Base-by-base conservation (phyloP, 2,113 vertebrate genomes). In the Ptychochromis oligacanthus region DNA sequence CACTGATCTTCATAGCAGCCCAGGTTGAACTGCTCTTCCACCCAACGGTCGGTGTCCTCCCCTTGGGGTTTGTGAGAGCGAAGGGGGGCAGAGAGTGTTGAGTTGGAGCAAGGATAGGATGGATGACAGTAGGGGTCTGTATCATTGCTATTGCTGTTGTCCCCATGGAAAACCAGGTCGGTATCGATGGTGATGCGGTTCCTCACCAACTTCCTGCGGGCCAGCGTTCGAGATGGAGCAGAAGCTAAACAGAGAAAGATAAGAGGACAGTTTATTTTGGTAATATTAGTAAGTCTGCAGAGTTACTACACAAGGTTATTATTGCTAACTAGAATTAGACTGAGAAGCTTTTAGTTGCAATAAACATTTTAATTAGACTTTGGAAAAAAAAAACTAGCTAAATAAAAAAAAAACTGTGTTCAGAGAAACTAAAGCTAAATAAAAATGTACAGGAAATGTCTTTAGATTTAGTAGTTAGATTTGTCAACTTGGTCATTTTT, bases 1-100 rank as follows among this genome's bases (percentile, higher is more conserved):
- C 95, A 96, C 78, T 96, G 97, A 84, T 96, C 96, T 81, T 98
- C 97, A 18, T 97, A 99, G 88, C 93, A 90, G 46, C 95, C 96
- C 79, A 99, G 95, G 91, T 99, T 97, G 52, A 99, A 99, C 94
- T 98, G 98, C 87, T 98, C 97, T 91, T 99, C 97, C 72, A 99
- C 97, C 98, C 98, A 99, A 28, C 97, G 96, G 91, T 99, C 97
- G 0, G 98, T 98, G 96, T 98, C 98, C 87, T 96, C 95, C 7
- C 77, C 87, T 15, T 88, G 94, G 36, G 90, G 82, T 74, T 88
- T 93, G 17, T 76, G 91, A 56, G 89, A 10, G 5, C 72, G 87
- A 7, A 58, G 88, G 5, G 77, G 75, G 40, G 88, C 38, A 52
- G 84, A 79, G 2, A 78, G 81, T 0, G 54, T 55, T 0, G 87